These are phyloP conservation scores for Eleutherodactylus coqui DNA, from an alignment of 2,797 vertebrate species.

Conservation along the genomic window DNA sequence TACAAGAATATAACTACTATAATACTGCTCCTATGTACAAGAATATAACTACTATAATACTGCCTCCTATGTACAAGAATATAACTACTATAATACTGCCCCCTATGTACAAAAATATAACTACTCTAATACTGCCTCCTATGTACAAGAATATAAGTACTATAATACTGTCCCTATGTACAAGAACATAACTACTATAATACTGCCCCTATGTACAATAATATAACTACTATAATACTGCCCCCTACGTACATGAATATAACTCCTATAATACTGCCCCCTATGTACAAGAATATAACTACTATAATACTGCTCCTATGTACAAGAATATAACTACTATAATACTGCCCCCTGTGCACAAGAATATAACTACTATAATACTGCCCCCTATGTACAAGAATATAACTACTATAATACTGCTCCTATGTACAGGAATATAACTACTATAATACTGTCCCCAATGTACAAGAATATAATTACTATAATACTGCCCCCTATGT, in stretches of 20 bases:
- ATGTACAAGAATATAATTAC: background rate
- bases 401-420: slow-evolving; percentile 5
- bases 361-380: slow-evolving; percentile 8
- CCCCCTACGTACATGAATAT: background rate
- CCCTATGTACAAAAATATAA: background rate
- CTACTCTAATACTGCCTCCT: background rate
- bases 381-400: background rate
- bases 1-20: slow-evolving; percentile 11
- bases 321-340: slow-evolving; percentile 6
- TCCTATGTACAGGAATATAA: background rate
- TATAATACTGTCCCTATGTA: background rate
- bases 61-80: background rate
- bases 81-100: slow-evolving; percentile 2
- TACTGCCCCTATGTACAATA: slow-evolving; percentile 1
- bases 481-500: background rate
- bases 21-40: background rate
- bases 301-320: background rate
- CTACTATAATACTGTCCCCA: background rate
- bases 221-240: slow-evolving; percentile 20
- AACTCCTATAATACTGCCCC: slow-evolving; percentile 8
- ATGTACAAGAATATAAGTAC: background rate
- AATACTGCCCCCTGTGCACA: background rate
- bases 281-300: slow-evolving; percentile 12
- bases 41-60: slow-evolving; percentile 6
- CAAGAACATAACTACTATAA: slow-evolving; percentile 11